A percentile compares a stretch with the other conserved stretches of the same genome.
phyloP scores from a whole-genome alignment of 2,888 invertebrate species.

The Syritta pipiens region DNA sequence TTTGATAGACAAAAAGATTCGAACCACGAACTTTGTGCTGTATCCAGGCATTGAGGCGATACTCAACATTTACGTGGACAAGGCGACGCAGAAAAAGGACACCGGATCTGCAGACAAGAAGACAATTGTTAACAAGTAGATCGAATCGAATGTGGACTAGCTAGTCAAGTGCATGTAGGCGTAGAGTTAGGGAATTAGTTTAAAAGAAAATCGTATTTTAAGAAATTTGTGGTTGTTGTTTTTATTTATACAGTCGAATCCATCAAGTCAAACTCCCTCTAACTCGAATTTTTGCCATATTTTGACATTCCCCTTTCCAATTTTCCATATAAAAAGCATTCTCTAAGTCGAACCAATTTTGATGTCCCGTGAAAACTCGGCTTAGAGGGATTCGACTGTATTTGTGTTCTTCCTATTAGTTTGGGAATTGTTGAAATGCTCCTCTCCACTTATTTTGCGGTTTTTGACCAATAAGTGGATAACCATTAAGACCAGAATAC shows the following conservation, averaged over 20 bases:
- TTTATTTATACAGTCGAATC: not conserved
- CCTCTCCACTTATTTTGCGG: no score
- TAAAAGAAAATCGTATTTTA: not conserved
- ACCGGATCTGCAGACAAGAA: slow-evolving; percentile 22
- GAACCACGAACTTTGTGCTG: slow-evolving; percentile 76
- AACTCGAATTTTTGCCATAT: no score
- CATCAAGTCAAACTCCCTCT: no score
- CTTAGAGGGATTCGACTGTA: no score
- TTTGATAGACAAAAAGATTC: slow-evolving; percentile 77
- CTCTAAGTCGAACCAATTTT: not conserved
- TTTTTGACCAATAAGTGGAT: no score
- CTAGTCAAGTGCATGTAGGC: slow-evolving; percentile 14
- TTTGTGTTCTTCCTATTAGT: no score
- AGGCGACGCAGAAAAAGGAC: slow-evolving; percentile 71
- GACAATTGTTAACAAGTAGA: slow-evolving; percentile 13
- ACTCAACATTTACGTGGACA: slow-evolving; percentile 77
- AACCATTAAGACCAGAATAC: no score
- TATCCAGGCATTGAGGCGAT: slow-evolving; percentile 79
- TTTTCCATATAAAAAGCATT: no score
- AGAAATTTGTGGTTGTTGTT: not conserved
- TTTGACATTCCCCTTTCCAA: no score
- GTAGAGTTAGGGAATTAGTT: slow-evolving; percentile 1
- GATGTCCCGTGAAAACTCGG: no score
- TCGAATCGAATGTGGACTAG: not conserved
- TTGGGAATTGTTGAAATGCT: no score